Percentiles rank a stretch among this genome's conserved stretches.
Evolutionary conservation across 1,140 invertebrate genomes (phyloP).

Genomic region (Atta colombica): DNA sequence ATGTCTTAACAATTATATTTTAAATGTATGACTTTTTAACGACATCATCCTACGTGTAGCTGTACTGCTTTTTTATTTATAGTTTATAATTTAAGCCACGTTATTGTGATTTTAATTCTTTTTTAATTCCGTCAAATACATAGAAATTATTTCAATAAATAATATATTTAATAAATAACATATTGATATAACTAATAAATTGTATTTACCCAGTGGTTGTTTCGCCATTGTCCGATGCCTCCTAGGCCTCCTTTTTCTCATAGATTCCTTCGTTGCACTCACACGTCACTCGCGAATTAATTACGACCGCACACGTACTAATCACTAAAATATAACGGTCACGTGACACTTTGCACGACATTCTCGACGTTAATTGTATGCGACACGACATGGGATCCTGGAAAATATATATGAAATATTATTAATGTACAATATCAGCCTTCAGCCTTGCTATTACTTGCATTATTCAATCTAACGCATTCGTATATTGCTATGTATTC

Average conservation of each 20-base stretch:
- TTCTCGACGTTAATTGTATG: not conserved
- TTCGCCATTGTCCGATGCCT: not conserved
- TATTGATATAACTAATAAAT: not conserved
- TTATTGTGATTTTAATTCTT: not conserved
- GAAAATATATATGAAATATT: slow-evolving; percentile 8
- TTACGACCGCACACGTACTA: slow-evolving; percentile 1
- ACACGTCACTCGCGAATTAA: slow-evolving; percentile 5
- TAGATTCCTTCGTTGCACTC: not conserved
- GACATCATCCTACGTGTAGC: too few species aligned
- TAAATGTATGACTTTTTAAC: too few species aligned
- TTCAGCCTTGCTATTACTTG: not conserved
- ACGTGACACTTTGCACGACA: not conserved
- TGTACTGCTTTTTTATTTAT: too few species aligned
- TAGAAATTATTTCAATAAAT: not conserved
- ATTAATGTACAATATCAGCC: slow-evolving; percentile 3
- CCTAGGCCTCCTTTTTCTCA: not conserved
- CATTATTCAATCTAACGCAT: not conserved
- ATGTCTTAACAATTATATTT: too few species aligned
- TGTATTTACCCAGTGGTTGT: not conserved
- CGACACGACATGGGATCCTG: not conserved
- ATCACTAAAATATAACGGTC: not conserved
- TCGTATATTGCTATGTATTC: not conserved
- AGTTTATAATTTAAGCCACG: too few species aligned
- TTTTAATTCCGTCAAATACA: not conserved
- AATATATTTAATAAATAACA: not conserved